Conservation (phyloP, 2,113 vertebrate genomes). For the Nyctereutes procyonoides region DNA sequence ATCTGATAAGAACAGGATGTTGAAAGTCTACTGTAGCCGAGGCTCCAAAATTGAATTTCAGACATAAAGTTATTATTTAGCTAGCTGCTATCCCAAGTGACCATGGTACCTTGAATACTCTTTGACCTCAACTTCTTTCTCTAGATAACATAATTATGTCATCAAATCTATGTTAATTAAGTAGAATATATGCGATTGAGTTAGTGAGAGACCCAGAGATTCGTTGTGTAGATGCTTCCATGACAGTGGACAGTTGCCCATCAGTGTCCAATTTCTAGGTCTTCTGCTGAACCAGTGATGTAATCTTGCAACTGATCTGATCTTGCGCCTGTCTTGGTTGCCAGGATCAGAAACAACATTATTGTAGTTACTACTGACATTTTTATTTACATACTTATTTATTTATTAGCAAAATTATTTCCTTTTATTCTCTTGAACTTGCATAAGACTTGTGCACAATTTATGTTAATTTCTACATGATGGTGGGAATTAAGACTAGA, state of each 20-base stretch:
- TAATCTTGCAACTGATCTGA: neutral
- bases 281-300: neutral
- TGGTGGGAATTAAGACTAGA: neutral
- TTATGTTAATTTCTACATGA: constrained; percentile 58
- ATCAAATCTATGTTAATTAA: neutral
- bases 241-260: too few species aligned
- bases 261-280: neutral
- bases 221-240: neutral
- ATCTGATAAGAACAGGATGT: neutral
- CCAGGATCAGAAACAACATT: neutral
- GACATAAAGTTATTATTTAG: neutral
- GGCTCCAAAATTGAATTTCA: neutral
- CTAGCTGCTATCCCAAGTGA: neutral
- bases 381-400: neutral
- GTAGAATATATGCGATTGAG: neutral
- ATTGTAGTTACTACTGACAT: neutral
- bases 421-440: constrained; percentile 72
- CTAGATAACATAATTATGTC: neutral
- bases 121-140: neutral
- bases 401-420: constrained; percentile 64
- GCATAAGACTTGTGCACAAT: constrained; percentile 31
- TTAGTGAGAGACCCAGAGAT: neutral
- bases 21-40: neutral
- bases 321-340: neutral
- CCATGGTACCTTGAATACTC: neutral